Evolutionary conservation across 2,888 invertebrate species (phyloP), one percentile per base, ranked within the genome.

Genomic region (Habrosyne pyritoides): DNA sequence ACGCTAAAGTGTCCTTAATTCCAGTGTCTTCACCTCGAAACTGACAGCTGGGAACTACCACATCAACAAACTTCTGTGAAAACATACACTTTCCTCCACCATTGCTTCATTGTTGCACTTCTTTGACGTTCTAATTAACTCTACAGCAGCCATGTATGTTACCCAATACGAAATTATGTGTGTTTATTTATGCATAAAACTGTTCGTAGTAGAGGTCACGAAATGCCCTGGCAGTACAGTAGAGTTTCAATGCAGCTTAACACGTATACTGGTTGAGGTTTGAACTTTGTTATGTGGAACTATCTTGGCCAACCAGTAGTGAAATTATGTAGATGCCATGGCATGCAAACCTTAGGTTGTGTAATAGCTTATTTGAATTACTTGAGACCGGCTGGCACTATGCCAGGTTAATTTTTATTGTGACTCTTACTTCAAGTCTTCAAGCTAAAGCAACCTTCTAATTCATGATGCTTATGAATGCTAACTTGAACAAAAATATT

Each of bases 321-420:
- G 64, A 69, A 75, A 75, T 78, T 77, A 78, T 75, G 67, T 74
- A 69, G 71, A 68, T 69, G 60, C 55, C 59, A 68, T 66, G 71
- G 61, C 69, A 70, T 70, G 67, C 67, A 57, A 70, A 61, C 67
- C 65, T 70, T 68, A 60, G 64, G 67, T 60, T 61, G 46, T 54
- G 57, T 57, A 49, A 53, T 49, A 48, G 61, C 57, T 69, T 66
- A 64, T 56, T 61, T 53, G 21, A 57, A 64, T 57, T 59, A 53
- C 22, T 48, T 48, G 52, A 52, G 21, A 55, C 8, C 53, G 59
- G 22, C 55, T 66, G 69, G 69, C 63, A 10, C 21, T 28, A 36
- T 59, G 63, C 67, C 64, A 60, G 7, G 52, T 51, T 59, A 60
- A 57, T 53, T 24, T 22, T 53, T 59, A 58, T 56, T 49, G 33